Evolutionary conservation across 2,888 invertebrate species (phyloP), one percentile per base, ranked within the genome.

Genomic region (Aproaerema taeniolella): DNA sequence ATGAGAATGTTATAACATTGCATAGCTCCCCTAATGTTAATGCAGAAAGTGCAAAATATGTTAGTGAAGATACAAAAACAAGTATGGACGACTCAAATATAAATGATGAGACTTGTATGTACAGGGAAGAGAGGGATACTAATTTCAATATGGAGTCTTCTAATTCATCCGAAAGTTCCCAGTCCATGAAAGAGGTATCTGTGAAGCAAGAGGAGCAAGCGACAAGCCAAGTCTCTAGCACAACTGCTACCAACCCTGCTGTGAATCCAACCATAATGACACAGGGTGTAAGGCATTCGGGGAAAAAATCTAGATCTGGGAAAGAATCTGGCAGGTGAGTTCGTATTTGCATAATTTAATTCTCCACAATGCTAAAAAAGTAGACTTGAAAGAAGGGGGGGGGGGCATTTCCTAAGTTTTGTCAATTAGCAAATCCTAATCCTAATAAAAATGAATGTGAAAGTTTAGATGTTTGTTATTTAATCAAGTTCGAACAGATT

Each of bases 81-180:
- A 82, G 83, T 44, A 71, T 85, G 59, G 86, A 86, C 26, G 86
- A 86, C 61, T 72, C 71, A n/a, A 77, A 73, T 52, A 66, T 78
- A 44, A 85, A 81, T 61, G 86, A 86, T 47, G 86, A 85, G 42
- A 82, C 81, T 52, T 82, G 80, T 49, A 75, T 82, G 69, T 81
- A 75, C 45, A 85, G 83, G 56, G 80, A 85, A 41, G 85, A 83
- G 37, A 75, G 85, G 44, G 85, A 85, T 62, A 68, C 82, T 14
- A 86, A 83, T 52, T 86, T 67, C 52, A 85, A 85, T 52, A 85
- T 86, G 81, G 86, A 86, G 50, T 83, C 82, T 5, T 86, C 86
- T 25, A 86, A 85, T 44, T 86, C 86, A 1, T 86, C 86, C 1
- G 86, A 86, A 47, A 86, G 86, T 46, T 81, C 81, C 56, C 82